Conservation (phyloP, 2,888 invertebrate genomes). For the Rhogogaster chlorosoma region DNA sequence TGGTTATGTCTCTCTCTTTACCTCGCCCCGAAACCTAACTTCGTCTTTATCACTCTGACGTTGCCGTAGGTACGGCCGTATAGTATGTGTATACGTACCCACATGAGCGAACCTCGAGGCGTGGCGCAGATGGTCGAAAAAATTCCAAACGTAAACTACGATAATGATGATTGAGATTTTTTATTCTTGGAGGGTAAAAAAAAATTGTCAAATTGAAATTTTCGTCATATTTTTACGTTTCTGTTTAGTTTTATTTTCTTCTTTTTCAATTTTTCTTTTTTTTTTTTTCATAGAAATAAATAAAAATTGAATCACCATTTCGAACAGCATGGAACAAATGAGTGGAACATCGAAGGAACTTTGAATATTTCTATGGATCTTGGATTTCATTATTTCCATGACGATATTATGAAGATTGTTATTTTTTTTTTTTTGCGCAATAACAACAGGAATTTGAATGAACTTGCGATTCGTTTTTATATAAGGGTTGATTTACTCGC, state of each 20-base stretch:
- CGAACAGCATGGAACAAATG: no score
- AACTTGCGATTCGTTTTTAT: not conserved
- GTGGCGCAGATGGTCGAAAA: conserved; percentile 1
- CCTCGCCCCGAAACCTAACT: not conserved
- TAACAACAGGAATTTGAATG: not conserved
- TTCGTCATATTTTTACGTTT: not conserved
- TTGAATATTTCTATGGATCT: no score
- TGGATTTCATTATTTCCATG: no score
- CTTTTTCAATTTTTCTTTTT: no score
- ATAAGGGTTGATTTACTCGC: not conserved
- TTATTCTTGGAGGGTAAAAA: not conserved
- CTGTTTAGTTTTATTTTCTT: no score
- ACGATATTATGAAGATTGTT: no score
- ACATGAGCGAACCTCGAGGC: conserved; percentile 17
- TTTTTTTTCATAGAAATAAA: no score
- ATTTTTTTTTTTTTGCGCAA: not conserved
- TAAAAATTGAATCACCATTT: no score
- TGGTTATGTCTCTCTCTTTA: conserved; percentile 18
- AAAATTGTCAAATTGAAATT: not conserved
- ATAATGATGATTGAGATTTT: not conserved
- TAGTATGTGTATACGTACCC: not conserved
- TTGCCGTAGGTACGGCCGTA: not conserved
- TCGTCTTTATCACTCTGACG: not conserved
- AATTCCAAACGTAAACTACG: not conserved
- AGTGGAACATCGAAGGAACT: no score